A percentile compares a stretch with the other conserved stretches of the same genome.
Conservation (phyloP, 2,797 vertebrate genomes). For the Sebastes diploproa region DNA sequence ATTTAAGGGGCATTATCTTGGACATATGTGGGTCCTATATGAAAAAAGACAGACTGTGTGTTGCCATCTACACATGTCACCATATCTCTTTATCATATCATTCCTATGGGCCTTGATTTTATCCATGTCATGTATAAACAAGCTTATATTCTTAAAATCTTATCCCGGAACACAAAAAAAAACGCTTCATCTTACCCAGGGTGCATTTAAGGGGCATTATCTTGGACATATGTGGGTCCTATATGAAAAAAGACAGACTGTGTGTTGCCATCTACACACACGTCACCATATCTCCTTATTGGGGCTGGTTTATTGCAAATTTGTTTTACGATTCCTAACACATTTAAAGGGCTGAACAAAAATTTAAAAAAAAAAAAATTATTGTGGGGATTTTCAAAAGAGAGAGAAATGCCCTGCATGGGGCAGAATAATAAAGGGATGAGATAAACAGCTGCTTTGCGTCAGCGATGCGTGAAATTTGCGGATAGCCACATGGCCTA, state of each 20-base stretch:
- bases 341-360: neutral
- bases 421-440: neutral
- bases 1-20: neutral
- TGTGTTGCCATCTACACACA: neutral
- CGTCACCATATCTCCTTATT: neutral
- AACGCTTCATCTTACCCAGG: neutral
- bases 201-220: neutral
- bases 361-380: neutral
- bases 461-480: conserved; percentile 73
- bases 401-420: neutral
- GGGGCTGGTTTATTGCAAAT: neutral
- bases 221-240: neutral
- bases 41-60: neutral
- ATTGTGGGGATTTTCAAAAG: neutral
- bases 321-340: neutral
- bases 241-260: neutral
- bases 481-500: conserved; percentile 65
- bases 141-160: neutral
- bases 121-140: conserved; percentile 16
- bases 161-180: neutral
- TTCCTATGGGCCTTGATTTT: conserved; percentile 18
- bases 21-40: neutral
- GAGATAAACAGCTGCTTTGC: conserved; percentile 70
- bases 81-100: conserved; percentile 20
- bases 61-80: neutral